phyloP scores from a whole-genome alignment of 2,113 vertebrate species.

The Notarius lentiginosus region DNA sequence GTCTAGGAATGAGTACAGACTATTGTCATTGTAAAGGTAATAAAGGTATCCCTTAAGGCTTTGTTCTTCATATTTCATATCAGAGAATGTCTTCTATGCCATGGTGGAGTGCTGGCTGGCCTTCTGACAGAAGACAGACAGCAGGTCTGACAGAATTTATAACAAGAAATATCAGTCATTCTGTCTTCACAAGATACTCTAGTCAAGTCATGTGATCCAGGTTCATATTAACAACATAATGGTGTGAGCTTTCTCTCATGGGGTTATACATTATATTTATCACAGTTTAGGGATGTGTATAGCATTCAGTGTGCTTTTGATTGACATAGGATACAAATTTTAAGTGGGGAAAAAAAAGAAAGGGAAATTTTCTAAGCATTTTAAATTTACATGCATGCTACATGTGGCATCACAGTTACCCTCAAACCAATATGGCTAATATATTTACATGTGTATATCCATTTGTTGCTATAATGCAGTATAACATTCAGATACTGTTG shows the following conservation, averaged over 20 bases:
- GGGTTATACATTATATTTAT: not conserved
- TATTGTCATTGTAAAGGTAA: conserved; percentile 34
- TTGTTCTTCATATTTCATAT: conserved; percentile 39
- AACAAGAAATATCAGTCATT: conserved; percentile 19
- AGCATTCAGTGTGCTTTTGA: not conserved
- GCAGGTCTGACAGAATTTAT: conserved; percentile 23
- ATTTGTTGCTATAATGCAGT: not conserved
- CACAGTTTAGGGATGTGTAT: not conserved
- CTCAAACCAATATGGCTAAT: not conserved
- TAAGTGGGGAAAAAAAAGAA: not conserved
- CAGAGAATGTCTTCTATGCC: conserved; percentile 8
- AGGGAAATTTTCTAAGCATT: not conserved
- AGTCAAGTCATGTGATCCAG: not conserved
- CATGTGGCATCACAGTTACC: not conserved
- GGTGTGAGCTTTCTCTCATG: not conserved
- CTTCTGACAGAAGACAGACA: conserved; percentile 16
- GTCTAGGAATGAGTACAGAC: not conserved
- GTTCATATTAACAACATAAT: conserved; percentile 12
- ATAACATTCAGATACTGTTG: not conserved
- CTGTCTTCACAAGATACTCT: not conserved
- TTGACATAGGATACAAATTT: not conserved
- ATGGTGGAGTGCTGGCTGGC: conserved; percentile 17
- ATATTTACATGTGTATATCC: not conserved
- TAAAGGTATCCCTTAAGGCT: conserved; percentile 39
- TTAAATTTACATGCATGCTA: not conserved